Evolutionary conservation across 1,140 invertebrate genomes (phyloP).

Genomic region (Scylla paramamosain): DNA sequence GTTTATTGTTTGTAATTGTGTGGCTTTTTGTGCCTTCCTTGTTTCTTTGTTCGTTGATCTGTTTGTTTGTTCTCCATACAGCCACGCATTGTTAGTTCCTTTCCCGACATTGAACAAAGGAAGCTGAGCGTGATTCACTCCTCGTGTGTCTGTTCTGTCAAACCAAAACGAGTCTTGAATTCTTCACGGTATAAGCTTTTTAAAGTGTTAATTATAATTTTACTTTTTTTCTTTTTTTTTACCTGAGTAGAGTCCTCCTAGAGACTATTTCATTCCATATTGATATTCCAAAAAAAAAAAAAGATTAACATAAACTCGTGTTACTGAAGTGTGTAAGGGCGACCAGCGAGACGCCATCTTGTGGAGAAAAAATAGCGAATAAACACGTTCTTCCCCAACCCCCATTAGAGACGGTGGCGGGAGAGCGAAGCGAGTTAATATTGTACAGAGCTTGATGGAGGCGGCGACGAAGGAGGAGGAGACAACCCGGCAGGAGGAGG

Average conservation of each 20-base stretch:
- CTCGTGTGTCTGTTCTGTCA: slow-evolving; percentile 26
- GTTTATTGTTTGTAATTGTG: slow-evolving; percentile 68
- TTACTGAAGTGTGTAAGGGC: neutral
- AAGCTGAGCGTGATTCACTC: slow-evolving; percentile 33
- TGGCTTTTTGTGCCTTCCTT: slow-evolving; percentile 75
- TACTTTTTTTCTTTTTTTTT: slow-evolving; percentile 42
- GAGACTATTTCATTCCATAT: slow-evolving; percentile 73
- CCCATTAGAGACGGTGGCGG: neutral
- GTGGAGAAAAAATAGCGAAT: neutral
- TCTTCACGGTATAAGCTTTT: slow-evolving; percentile 33
- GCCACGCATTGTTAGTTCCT: slow-evolving; percentile 62
- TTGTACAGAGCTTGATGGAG: slow-evolving; percentile 12
- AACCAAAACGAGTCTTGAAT: neutral
- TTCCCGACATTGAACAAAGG: slow-evolving; percentile 41
- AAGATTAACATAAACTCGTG: neutral
- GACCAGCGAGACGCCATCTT: slow-evolving; percentile 4
- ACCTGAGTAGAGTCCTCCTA: slow-evolving; percentile 59
- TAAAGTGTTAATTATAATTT: neutral
- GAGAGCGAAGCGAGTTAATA: neutral
- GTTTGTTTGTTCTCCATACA: slow-evolving; percentile 64
- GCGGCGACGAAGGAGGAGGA: neutral
- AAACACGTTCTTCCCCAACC: neutral
- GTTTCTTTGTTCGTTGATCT: slow-evolving; percentile 74
- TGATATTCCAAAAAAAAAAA: slow-evolving; percentile 64
- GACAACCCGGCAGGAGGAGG: slow-evolving; percentile 3